Percentiles rank a stretch among this genome's conserved stretches.
These are phyloP conservation scores for Vireo altiloquus DNA, from an alignment of 2,113 vertebrate species.

Conservation along the genomic window DNA sequence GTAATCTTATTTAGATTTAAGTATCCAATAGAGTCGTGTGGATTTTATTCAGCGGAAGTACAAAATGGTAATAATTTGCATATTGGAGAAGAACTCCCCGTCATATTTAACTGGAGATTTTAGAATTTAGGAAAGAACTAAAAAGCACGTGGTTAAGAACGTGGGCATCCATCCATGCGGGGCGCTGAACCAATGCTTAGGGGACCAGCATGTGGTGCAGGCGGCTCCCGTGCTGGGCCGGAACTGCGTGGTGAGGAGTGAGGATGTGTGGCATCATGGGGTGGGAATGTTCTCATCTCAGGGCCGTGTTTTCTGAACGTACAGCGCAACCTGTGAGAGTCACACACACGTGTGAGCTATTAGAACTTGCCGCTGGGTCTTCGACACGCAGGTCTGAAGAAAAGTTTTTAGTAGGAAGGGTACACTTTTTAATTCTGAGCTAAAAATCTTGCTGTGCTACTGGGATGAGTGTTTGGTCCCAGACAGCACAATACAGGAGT, in stretches of 20 bases:
- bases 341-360: fast-evolving
- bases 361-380: background rate
- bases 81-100: background rate
- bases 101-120: background rate
- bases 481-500: background rate
- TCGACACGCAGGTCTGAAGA: background rate
- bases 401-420: background rate
- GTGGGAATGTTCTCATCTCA: background rate
- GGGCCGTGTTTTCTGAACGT: background rate
- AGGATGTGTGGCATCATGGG: background rate
- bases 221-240: background rate
- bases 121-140: background rate
- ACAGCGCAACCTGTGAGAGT: fast-evolving
- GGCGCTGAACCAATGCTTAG: background rate
- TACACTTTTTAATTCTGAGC: background rate
- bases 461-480: background rate
- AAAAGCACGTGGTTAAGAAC: background rate
- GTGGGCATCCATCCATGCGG: fast-evolving
- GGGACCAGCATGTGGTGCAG: constrained; percentile 25
- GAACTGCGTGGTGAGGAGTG: background rate
- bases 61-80: background rate
- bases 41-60: background rate
- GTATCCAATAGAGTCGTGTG: background rate
- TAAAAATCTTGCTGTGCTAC: background rate
- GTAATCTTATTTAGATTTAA: background rate